Evolutionary conservation across 2,797 vertebrate species (phyloP).

Genomic region (Cossypha polioptera): DNA sequence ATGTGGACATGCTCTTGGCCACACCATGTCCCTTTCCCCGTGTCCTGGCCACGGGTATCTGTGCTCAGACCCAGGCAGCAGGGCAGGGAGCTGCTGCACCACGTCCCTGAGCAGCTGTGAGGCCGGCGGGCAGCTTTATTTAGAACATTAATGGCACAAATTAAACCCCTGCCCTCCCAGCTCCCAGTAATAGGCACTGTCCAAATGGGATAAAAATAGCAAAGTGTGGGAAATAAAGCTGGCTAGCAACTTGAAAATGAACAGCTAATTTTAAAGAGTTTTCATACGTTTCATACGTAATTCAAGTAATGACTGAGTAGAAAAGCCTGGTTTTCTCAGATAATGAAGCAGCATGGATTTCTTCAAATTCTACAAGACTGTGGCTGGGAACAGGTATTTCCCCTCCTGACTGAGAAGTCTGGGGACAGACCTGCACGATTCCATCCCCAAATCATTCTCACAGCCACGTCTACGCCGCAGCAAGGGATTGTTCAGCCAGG

Average conservation of each 20-base stretch:
- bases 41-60: accelerated
- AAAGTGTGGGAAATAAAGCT: constrained; percentile 3
- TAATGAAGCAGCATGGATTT: background rate
- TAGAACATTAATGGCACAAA: constrained; percentile 37
- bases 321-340: background rate
- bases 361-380: background rate
- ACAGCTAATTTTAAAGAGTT: background rate
- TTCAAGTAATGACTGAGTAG: background rate
- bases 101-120: accelerated
- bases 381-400: background rate
- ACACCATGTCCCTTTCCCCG: accelerated
- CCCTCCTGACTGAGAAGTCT: background rate
- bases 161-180: background rate
- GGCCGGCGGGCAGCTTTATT: accelerated
- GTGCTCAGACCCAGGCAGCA: background rate
- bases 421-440: background rate
- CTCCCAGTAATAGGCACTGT: background rate
- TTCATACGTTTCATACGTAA: background rate
- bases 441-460: background rate
- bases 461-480: accelerated
- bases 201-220: constrained; percentile 10
- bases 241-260: background rate
- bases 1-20: background rate
- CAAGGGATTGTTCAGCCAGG: background rate
- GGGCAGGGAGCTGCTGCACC: background rate